phyloP scores from a whole-genome alignment of 2,888 invertebrate genomes.

The Oasisia sp. region DNA sequence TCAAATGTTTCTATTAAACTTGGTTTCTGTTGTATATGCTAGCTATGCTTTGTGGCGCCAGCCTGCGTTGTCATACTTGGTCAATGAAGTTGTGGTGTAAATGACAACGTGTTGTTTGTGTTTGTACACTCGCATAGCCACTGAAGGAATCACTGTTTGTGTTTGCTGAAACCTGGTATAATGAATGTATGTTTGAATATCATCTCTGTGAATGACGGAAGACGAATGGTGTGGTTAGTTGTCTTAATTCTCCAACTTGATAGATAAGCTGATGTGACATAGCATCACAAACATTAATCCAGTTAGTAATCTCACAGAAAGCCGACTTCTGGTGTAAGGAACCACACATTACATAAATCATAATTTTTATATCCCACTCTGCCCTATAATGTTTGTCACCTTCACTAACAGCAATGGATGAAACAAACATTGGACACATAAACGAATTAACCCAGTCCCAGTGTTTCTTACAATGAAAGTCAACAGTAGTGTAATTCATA shows the following conservation, averaged over 20 bases:
- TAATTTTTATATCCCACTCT: too few species aligned
- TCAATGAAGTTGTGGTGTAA: neutral
- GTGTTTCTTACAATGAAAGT: too few species aligned
- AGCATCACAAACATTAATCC: too few species aligned
- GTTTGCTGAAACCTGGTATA: neutral
- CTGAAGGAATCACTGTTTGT: neutral
- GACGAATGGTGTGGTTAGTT: neutral
- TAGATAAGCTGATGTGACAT: neutral
- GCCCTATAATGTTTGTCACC: too few species aligned
- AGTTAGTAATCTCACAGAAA: too few species aligned
- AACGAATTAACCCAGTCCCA: too few species aligned
- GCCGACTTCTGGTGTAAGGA: too few species aligned
- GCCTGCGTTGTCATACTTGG: neutral
- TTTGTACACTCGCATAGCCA: neutral
- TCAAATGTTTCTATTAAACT: neutral
- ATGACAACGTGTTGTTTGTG: neutral
- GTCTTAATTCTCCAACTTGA: neutral
- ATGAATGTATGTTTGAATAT: neutral
- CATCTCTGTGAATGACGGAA: neutral
- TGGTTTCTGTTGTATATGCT: neutral
- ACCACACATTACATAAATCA: too few species aligned
- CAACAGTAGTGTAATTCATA: too few species aligned
- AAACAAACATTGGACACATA: too few species aligned
- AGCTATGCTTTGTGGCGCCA: neutral
- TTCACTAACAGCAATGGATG: too few species aligned